These are phyloP conservation scores for Ptiloglossa arizonensis DNA, from an alignment of 1,140 invertebrate species.

Conservation along the genomic window DNA sequence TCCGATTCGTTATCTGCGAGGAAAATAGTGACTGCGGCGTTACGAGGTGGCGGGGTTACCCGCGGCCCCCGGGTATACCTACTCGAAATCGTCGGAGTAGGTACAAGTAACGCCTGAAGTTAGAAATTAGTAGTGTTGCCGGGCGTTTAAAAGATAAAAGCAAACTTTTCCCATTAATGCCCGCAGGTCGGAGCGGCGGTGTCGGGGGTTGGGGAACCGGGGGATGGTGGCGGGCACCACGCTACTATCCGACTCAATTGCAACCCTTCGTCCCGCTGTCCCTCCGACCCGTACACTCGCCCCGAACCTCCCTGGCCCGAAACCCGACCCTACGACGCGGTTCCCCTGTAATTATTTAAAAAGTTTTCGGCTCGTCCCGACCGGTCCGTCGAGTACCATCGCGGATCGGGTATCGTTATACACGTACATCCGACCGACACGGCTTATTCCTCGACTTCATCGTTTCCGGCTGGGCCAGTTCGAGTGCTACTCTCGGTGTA, in stretches of 20 bases:
- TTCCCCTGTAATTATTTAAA: slow-evolving; percentile 80
- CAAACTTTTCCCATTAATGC: slow-evolving; percentile 82
- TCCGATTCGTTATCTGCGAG: slow-evolving; percentile 56
- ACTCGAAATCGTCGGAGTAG: slow-evolving; percentile 66
- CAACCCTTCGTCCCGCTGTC: slow-evolving; percentile 64
- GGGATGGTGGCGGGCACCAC: slow-evolving; percentile 18
- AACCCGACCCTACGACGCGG: slow-evolving; percentile 16
- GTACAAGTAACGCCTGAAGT: slow-evolving; percentile 79
- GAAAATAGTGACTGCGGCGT: slow-evolving; percentile 48
- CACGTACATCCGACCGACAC: slow-evolving; percentile 38
- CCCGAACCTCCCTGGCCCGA: background rate
- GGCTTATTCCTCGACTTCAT: slow-evolving; percentile 55
- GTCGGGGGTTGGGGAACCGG: slow-evolving; percentile 15
- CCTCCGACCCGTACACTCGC: too few relatives aligned
- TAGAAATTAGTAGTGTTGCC: slow-evolving; percentile 81
- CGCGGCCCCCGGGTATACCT: slow-evolving; percentile 27
- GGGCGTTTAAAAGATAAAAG: slow-evolving; percentile 82
- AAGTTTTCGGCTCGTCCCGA: slow-evolving; percentile 71
- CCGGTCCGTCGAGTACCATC: slow-evolving; percentile 23
- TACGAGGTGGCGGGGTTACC: slow-evolving; percentile 32
- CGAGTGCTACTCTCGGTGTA: background rate
- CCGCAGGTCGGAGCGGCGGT: slow-evolving; percentile 62
- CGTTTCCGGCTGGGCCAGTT: background rate
- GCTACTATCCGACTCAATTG: slow-evolving; percentile 74
- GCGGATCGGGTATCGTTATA: slow-evolving; percentile 57